Base-by-base conservation (phyloP, 2,888 invertebrate genomes). In the Minunthozetes semirufus region DNA sequence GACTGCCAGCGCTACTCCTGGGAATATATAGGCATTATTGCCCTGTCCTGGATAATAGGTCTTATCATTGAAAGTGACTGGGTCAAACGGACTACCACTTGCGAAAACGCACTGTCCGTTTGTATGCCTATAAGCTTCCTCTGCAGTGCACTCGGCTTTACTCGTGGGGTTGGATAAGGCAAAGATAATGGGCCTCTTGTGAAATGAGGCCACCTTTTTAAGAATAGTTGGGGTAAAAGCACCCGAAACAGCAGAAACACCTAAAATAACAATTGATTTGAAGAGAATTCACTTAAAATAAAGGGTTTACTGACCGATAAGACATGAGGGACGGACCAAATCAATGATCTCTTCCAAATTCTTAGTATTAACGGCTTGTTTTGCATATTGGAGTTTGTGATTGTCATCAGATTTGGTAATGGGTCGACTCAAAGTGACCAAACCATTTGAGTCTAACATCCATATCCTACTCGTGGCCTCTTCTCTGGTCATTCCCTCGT, bases 91-190 rank as follows among this genome's bases (percentile, higher is more conserved):
- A 38, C 95, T 96, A 8, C 98, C 98, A 38, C 94, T 95, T 0
- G 95, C 92, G 85, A 95, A 99, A 75, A 99, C 88, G 79, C 91
- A 92, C 74, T 91, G 88, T 29, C 96, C 98, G 78, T 93, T 88
- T 0, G 97, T 95, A 81, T 89, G 84, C 56, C 83, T 87, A 84
- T 97, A 99, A 4, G 97, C 98, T 80, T 94, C 88, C 83, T 95
- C 93, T n/a, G 99, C 99, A n/a, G 99, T 98, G 82, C 99, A 99
- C 85, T 99, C 99, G 0, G 99, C 95, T 85, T 96, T 96, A 83
- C 89, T 89, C 74, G 99, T 99, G 74, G 99, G 99, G 86, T 99
- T 99, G 82, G 97, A 97, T 68, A 99, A 87, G 15, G 99, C 98
- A 84, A 99, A 99, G 80, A 99, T 93, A 77, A 99, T 89, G 1